Base-by-base conservation (phyloP, 1,140 invertebrate species). In the Saccostrea cuccullata region DNA sequence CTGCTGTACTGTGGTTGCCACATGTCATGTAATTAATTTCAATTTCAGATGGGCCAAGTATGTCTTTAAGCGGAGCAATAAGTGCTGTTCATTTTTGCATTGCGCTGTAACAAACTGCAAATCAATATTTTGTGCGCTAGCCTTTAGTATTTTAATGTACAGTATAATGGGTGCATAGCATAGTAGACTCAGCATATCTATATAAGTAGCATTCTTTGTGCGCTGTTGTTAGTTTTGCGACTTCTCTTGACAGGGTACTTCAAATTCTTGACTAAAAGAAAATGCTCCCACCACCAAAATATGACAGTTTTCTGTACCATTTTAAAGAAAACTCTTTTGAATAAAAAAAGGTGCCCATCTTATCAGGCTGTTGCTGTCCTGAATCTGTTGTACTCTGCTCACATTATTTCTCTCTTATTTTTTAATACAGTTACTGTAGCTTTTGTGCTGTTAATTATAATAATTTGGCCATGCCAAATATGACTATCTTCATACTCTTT, bases 31-130 rank as follows among this genome's bases (percentile, higher is more conserved):
- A 77, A 77, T 77, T 77, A 77, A 77, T 77, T 77, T 77, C 26
- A 77, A 77, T 77, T 77, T 77, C 70, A 77, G 70, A 77, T 77
- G 23, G 23, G 70, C 70, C 70, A 36, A 77, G 70, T 77, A 77
- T 77, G 70, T 77, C 30, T 64, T 77, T 30, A 36, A 15, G 70
- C 70, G 15, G 70, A 77, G 6, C 0, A 77, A 77, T 77, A 77
- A 77, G 70, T 36, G 70, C 70, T 23, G 70, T 77, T 77, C 23
- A 15, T 26, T 13, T 36, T 15, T 30, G 70, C 26, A 77, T 77
- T 77, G 70, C 70, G 70, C 70, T 77, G 70, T 77, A 77, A 77
- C 30, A 36, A 30, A 30, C 70, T 26, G 70, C 70, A 77, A 36
- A 30, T 77, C 70, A 77, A 77, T 77, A 30, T 77, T 64, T 77